A percentile compares a stretch with the other conserved stretches of the same genome.
Evolutionary conservation across 2,113 vertebrate species (phyloP).

Genomic region (Apteryx owenii): DNA sequence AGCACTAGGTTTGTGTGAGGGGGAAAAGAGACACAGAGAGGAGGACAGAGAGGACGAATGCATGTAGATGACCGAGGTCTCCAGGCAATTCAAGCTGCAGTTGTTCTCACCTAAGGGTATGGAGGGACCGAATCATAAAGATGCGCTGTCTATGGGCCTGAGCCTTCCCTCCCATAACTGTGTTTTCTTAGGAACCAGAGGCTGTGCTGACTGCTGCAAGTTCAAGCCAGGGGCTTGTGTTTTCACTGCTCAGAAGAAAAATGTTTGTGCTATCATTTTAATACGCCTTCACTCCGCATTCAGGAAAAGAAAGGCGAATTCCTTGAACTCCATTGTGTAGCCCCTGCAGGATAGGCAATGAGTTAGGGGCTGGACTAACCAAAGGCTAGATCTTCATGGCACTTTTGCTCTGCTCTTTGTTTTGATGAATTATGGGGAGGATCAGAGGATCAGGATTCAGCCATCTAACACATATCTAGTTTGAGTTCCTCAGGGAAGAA

Average conservation of each 20-base stretch:
- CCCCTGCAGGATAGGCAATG: not conserved
- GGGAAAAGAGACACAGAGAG: not conserved
- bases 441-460: not conserved
- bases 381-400: not conserved
- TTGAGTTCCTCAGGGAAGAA: not conserved
- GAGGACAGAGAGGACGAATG: not conserved
- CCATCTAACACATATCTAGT: not conserved
- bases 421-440: not conserved
- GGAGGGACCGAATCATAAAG: not conserved
- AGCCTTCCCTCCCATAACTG: not conserved
- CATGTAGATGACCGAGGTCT: not conserved
- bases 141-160: not conserved
- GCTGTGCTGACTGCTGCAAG: not conserved
- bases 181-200: not conserved
- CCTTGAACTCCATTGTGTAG: not conserved
- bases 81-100: not conserved
- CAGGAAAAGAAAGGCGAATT: not conserved
- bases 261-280: not conserved
- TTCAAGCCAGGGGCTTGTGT: not conserved
- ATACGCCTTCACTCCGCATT: not conserved
- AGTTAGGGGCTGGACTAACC: not conserved
- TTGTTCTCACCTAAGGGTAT: not conserved
- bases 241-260: not conserved
- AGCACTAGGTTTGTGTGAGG: fast-evolving
- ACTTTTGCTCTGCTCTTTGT: not conserved